Percentiles rank a stretch among this genome's conserved stretches.
phyloP scores from a whole-genome alignment of 1,140 invertebrate genomes.

The Vanessa atalanta region DNA sequence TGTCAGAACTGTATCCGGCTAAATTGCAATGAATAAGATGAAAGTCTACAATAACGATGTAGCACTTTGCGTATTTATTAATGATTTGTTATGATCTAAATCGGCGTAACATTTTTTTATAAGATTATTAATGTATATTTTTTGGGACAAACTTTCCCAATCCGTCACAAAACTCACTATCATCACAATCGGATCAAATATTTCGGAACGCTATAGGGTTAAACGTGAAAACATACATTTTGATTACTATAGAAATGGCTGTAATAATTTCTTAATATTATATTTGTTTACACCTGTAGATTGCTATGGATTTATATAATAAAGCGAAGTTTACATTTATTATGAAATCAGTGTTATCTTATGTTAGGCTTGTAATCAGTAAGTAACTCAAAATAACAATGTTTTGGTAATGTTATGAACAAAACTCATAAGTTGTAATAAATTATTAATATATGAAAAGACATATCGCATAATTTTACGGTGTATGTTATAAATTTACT shows the following conservation, averaged over 20 bases:
- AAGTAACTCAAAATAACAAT: conserved; percentile 33
- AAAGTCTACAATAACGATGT: too few relatives aligned
- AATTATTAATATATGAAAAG: too few relatives aligned
- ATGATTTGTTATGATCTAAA: too few relatives aligned
- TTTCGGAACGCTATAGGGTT: too few relatives aligned
- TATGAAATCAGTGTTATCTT: conserved; percentile 45
- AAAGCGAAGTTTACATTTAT: conserved; percentile 4
- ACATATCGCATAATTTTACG: background rate
- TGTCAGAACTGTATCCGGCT: background rate
- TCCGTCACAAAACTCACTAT: too few relatives aligned
- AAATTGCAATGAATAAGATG: background rate
- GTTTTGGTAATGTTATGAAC: conserved; percentile 41
- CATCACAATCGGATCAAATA: too few relatives aligned
- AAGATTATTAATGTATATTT: too few relatives aligned
- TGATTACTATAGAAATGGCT: background rate
- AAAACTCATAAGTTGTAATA: background rate
- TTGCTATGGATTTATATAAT: background rate
- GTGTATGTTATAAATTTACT: background rate
- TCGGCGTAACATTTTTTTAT: too few relatives aligned
- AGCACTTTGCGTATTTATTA: too few relatives aligned
- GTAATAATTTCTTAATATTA: background rate
- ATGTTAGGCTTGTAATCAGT: conserved; percentile 31
- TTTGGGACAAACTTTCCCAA: too few relatives aligned
- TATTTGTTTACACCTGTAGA: background rate
- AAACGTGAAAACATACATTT: too few relatives aligned